Evolutionary conservation across 1,140 invertebrate species (phyloP).

Genomic region (Drosophila chauvacae): DNA sequence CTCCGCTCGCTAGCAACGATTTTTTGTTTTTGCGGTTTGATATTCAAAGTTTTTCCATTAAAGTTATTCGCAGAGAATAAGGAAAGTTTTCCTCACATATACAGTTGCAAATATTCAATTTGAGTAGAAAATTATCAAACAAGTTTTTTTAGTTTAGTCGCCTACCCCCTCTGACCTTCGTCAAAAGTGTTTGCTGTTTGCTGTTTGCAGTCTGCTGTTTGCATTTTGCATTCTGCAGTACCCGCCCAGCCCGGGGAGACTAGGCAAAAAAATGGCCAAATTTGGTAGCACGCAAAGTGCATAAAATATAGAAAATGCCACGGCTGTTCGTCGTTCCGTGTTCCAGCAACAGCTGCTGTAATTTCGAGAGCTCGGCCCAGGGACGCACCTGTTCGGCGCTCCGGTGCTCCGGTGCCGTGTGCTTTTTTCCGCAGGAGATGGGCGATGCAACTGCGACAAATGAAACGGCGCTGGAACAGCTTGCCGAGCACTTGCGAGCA

Average conservation of each 20-base stretch:
- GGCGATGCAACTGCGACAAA: slow-evolving; percentile 44
- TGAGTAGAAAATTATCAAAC: slow-evolving; percentile 80
- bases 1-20: slow-evolving; percentile 16
- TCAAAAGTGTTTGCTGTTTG: slow-evolving; percentile 24
- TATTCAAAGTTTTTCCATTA: slow-evolving; percentile 84
- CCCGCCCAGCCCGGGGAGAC: slow-evolving; percentile 11
- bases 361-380: slow-evolving; percentile 41
- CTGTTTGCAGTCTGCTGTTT: slow-evolving; percentile 21
- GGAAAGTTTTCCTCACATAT: slow-evolving; percentile 65
- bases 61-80: slow-evolving; percentile 80
- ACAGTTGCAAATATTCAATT: slow-evolving; percentile 80
- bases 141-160: slow-evolving; percentile 57
- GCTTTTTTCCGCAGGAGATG: slow-evolving; percentile 13
- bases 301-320: slow-evolving; percentile 73
- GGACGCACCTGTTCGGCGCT: slow-evolving; percentile 51
- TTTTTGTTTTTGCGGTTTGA: slow-evolving; percentile 75
- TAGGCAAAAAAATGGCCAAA: slow-evolving; percentile 53
- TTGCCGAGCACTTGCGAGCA: slow-evolving; percentile 47
- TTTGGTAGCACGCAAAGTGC: slow-evolving; percentile 78
- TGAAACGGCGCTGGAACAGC: slow-evolving; percentile 39
- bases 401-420: slow-evolving; percentile 2
- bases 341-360: slow-evolving; percentile 47
- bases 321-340: slow-evolving; percentile 27
- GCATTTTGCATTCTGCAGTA: slow-evolving; percentile 10
- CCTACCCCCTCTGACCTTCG: slow-evolving; percentile 63